Evolutionary conservation across 2,888 invertebrate genomes (phyloP), one percentile per base, ranked within the genome.

Genomic region (Sphaeridia pumilis): DNA sequence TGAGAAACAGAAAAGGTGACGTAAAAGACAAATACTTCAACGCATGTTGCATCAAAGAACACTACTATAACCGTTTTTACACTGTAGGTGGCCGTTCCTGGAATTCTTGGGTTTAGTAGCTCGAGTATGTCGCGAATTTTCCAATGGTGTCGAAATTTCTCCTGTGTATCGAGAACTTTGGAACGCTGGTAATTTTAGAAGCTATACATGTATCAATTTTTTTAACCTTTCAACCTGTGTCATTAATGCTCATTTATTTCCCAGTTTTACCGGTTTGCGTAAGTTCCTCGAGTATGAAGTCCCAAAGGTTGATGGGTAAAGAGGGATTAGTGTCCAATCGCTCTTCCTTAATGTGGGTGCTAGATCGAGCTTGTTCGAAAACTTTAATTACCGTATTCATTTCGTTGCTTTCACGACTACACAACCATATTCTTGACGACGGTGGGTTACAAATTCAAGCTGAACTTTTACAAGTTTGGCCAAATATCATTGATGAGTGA

Each of bases 401-500:
- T 56, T 89, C 92, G 0, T 74, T 90, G 52, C 75, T 93, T 4
- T 83, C 88, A 0, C 78, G 84, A 67, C 77, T 93, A 59, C 83
- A 88, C 70, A 92, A 90, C 68, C 78, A 87, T 46, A 73, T 89
- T 3, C 76, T 83, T 63, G 92, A 93, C 69, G 90, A 93, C 67
- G 76, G 81, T 3, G 81, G 81, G 26, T 73, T 84, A 59, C 90
- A 92, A 69, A 75, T 92, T 21, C 79, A 79, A 55, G 79, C 83
- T n/a, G 89, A 90, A 57, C 84, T 86, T 70, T 78, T 83, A 20
- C 76, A 78, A 58, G 74, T 90, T 20, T 93, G 92, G 92, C 92
- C 93, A 0, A 78, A 83, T 2, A 82, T 79, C 57, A 77, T 92
- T 55, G 83, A 83, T 69, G 90, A 87, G 84, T 84, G 71, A 70